These are phyloP conservation scores for Scaptomyza flava DNA, from an alignment of 2,888 invertebrate species.

Conservation along the genomic window DNA sequence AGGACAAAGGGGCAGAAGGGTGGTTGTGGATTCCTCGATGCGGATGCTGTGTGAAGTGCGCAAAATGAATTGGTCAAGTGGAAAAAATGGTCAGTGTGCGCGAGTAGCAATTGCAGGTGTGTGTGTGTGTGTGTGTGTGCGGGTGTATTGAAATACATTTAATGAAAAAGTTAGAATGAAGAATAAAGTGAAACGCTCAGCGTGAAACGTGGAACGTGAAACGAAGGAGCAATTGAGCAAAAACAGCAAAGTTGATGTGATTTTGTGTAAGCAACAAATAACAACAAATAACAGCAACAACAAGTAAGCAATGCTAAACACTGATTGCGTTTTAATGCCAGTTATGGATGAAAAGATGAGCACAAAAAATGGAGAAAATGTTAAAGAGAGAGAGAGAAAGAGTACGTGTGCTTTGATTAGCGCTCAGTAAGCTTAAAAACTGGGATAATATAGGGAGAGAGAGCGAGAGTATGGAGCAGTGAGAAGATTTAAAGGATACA, in stretches of 20 bases:
- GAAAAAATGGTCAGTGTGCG: conserved; percentile 69
- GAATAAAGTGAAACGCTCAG: conserved; percentile 15
- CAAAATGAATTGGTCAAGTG: conserved; percentile 79
- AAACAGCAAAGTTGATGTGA: conserved; percentile 67
- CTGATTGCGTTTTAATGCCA: conserved; percentile 76
- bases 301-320: conserved; percentile 61
- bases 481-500: background rate
- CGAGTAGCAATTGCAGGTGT: conserved; percentile 8
- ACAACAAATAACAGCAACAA: conserved; percentile 28
- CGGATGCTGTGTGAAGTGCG: conserved; percentile 54
- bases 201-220: conserved; percentile 19
- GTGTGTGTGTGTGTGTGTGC: too few species aligned
- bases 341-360: conserved; percentile 65
- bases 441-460: background rate
- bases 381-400: background rate
- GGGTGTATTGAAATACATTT: conserved; percentile 70
- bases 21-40: background rate
- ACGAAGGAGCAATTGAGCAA: conserved; percentile 55
- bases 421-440: background rate
- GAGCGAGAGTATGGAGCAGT: background rate
- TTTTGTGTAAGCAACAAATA: conserved; percentile 53
- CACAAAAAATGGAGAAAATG: conserved; percentile 22
- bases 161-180: conserved; percentile 71
- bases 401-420: conserved; percentile 5
- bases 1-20: background rate